phyloP scores from a whole-genome alignment of 2,888 invertebrate species.

The Leistus spinibarbis region DNA sequence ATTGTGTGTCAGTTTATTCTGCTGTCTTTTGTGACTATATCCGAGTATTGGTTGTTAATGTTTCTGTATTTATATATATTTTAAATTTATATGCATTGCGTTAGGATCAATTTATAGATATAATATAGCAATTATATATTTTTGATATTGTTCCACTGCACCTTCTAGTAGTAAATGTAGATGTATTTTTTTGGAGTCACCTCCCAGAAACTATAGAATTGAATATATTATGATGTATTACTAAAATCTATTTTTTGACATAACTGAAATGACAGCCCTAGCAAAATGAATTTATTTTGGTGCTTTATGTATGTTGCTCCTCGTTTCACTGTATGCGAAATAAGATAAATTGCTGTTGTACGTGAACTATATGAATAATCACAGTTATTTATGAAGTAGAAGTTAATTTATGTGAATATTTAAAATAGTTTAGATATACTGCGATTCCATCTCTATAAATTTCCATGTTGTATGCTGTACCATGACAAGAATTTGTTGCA shows the following conservation, averaged over 20 bases:
- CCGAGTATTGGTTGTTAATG: not conserved
- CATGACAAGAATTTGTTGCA: not conserved
- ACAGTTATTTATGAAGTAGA: not conserved
- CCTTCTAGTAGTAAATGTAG: too few relatives aligned
- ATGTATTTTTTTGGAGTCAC: too few relatives aligned
- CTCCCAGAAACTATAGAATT: too few relatives aligned
- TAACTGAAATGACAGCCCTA: too few relatives aligned
- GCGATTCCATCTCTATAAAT: not conserved
- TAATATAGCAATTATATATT: too few relatives aligned
- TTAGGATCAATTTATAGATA: too few relatives aligned
- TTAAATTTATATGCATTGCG: too few relatives aligned
- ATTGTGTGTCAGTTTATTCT: slow-evolving; percentile 3
- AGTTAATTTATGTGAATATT: not conserved
- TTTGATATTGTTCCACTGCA: too few relatives aligned
- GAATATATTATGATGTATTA: too few relatives aligned
- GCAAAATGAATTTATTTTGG: too few relatives aligned
- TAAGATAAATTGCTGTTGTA: not conserved
- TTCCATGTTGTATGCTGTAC: not conserved
- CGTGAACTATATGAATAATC: not conserved
- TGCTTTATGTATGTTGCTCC: not conserved
- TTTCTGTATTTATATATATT: not conserved
- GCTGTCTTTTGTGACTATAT: not conserved
- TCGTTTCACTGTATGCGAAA: not conserved
- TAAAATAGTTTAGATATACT: not conserved
- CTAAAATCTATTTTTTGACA: too few relatives aligned